Conservation (phyloP, 2,797 vertebrate genomes). For the Microhierax caerulescens region DNA sequence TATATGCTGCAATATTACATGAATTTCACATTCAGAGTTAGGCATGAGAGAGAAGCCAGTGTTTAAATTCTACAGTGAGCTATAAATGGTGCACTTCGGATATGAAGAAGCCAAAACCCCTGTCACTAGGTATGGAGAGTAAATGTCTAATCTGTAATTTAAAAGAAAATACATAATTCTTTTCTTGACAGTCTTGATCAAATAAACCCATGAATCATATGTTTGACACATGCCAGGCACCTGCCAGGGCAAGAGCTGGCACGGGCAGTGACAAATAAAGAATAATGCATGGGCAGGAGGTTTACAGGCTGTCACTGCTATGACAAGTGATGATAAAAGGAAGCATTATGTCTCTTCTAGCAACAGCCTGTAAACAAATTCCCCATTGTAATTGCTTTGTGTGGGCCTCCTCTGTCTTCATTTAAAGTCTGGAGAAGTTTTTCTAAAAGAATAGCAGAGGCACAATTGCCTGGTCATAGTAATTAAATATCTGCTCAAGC, state of each 20-base stretch:
- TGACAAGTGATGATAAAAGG: slow-evolving; percentile 76
- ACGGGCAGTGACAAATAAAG: slow-evolving; percentile 62
- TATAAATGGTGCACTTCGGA: slow-evolving; percentile 48
- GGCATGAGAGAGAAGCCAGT: slow-evolving; percentile 21
- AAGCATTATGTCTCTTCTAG: slow-evolving; percentile 33
- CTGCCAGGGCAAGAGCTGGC: slow-evolving; percentile 67
- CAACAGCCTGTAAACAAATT: slow-evolving; percentile 67
- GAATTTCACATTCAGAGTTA: slow-evolving; percentile 57
- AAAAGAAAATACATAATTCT: slow-evolving; percentile 70
- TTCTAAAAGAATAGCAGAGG: slow-evolving; percentile 6
- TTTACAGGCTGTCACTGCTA: slow-evolving; percentile 70
- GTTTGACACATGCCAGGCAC: slow-evolving; percentile 73
- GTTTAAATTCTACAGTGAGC: slow-evolving; percentile 61
- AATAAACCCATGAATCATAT: slow-evolving; percentile 80
- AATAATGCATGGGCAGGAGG: slow-evolving; percentile 57
- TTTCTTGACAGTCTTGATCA: slow-evolving; percentile 75
- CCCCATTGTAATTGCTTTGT: slow-evolving; percentile 60
- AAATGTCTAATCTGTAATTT: slow-evolving; percentile 70
- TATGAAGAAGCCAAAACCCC: slow-evolving; percentile 37
- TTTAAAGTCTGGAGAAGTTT: slow-evolving; percentile 51
- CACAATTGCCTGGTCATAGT: background rate
- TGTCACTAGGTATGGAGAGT: slow-evolving; percentile 46
- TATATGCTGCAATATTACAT: slow-evolving; percentile 48
- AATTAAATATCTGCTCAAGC: background rate
- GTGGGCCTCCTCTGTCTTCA: slow-evolving; percentile 59